phyloP scores from a whole-genome alignment of 2,888 invertebrate genomes.

The Orthosia cruda region DNA sequence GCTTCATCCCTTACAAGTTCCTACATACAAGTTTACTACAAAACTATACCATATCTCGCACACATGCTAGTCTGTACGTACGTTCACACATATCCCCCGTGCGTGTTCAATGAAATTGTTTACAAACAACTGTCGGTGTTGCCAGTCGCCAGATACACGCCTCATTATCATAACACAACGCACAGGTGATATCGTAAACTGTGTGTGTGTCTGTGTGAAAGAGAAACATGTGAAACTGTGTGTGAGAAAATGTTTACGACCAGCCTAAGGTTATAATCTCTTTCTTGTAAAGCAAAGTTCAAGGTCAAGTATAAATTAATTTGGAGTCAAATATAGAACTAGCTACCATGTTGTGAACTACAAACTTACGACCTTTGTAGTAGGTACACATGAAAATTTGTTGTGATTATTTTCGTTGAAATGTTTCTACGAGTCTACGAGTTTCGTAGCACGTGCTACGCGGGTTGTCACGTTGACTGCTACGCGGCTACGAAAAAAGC shows the following conservation, averaged over 20 bases:
- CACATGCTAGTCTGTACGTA: background rate
- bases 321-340: slow-evolving; percentile 14
- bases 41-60: background rate
- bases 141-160: slow-evolving; percentile 63
- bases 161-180: slow-evolving; percentile 68
- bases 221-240: background rate
- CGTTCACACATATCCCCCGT: slow-evolving; percentile 33
- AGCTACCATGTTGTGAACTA: background rate
- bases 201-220: slow-evolving; percentile 6
- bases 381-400: background rate
- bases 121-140: slow-evolving; percentile 67
- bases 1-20: background rate
- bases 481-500: slow-evolving; percentile 11
- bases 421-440: slow-evolving; percentile 24
- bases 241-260: slow-evolving; percentile 13
- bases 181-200: slow-evolving; percentile 52
- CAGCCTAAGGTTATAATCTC: slow-evolving; percentile 27
- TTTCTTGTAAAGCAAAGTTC: slow-evolving; percentile 31
- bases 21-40: background rate
- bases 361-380: background rate
- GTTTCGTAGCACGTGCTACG: slow-evolving; percentile 45
- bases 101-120: slow-evolving; percentile 67
- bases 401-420: background rate
- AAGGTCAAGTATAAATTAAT: slow-evolving; percentile 27
- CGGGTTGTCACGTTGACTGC: background rate